These are phyloP conservation scores for Chromis chromis DNA, from an alignment of 2,797 vertebrate genomes.

Conservation along the genomic window DNA sequence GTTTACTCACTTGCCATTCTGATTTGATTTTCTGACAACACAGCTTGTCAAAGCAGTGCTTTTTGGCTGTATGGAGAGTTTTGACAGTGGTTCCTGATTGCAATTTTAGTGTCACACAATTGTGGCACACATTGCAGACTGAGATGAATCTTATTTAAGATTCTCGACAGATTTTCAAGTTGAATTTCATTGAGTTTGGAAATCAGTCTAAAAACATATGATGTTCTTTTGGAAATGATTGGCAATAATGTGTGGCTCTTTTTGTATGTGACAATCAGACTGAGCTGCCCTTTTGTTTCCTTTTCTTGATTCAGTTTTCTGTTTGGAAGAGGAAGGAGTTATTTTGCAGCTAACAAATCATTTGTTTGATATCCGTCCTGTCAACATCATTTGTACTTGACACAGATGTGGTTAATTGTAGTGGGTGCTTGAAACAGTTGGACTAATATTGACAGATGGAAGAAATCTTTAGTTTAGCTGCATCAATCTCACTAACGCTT, in stretches of 20 bases:
- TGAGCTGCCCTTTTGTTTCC: slow-evolving; percentile 19
- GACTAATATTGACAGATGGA: not conserved
- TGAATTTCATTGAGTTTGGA: slow-evolving; percentile 3
- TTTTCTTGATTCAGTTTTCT: slow-evolving; percentile 11
- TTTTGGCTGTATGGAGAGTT: slow-evolving; percentile 36
- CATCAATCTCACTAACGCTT: too few relatives aligned
- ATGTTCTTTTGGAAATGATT: slow-evolving; percentile 5
- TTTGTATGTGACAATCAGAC: not conserved
- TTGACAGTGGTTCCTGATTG: slow-evolving; percentile 46
- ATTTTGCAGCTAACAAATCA: not conserved
- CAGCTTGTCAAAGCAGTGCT: slow-evolving; percentile 39
- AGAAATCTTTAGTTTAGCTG: not conserved
- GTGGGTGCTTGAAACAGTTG: not conserved
- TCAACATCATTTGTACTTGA: not conserved
- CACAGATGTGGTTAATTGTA: not conserved
- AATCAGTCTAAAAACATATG: not conserved
- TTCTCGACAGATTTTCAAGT: slow-evolving; percentile 4
- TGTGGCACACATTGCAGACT: not conserved
- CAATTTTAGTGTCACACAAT: slow-evolving; percentile 34
- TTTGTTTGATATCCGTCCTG: not conserved
- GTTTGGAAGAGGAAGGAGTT: slow-evolving; percentile 7
- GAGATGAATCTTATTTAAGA: slow-evolving; percentile 20
- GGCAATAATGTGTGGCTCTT: not conserved
- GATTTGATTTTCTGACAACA: slow-evolving; percentile 58
- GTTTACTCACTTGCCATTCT: slow-evolving; percentile 44